Base-by-base conservation (phyloP, 1,140 invertebrate species). In the Conopomorpha cramerella region DNA sequence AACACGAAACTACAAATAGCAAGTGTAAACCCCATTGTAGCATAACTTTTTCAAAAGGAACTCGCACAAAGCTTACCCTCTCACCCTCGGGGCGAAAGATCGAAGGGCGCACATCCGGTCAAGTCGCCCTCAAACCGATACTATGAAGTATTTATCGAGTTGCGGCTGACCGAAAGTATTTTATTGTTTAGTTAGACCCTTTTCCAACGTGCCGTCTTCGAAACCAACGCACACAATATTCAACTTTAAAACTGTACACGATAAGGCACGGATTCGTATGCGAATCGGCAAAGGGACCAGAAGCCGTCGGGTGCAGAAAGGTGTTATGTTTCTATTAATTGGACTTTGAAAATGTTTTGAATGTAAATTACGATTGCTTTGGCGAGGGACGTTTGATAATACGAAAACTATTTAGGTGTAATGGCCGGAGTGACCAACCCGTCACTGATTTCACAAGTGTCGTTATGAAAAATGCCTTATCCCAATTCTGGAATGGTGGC, bases 61-160 rank as follows among this genome's bases (percentile, higher is more conserved):
- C 39, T 55, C 53, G 56, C 51, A 33, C 50, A 42, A 46, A 41
- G 43, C 36, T 37, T 32, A 30, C 13, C 30, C 29, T 36, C 39
- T 41, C 38, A 43, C 54, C 58, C 48, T 42, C 37, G 55, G 59
- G 67, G 60, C 52, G 43, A 51, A 43, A 59, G 64, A 60, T 61
- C 64, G 57, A 56, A 66, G 55, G 65, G 49, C 62, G 55, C 55
- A 61, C 54, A 35, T 66, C 56, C 63, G 61, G 63, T 49, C 55
- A 55, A 47, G 49, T 49, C 49, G 48, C 51, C 57, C 55, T 60
- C 54, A 53, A 55, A 55, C 60, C 59, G 61, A 68, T 70, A 67
- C 65, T 73, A 70, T 67, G 63, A 73, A 70, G 65, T 72, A 73
- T 73, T 73, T 73, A 73, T 73, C 64, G 68, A 70, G 55, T 58